Base-by-base conservation (phyloP, 2,888 invertebrate genomes). In the Meiosimyza platycephala region DNA sequence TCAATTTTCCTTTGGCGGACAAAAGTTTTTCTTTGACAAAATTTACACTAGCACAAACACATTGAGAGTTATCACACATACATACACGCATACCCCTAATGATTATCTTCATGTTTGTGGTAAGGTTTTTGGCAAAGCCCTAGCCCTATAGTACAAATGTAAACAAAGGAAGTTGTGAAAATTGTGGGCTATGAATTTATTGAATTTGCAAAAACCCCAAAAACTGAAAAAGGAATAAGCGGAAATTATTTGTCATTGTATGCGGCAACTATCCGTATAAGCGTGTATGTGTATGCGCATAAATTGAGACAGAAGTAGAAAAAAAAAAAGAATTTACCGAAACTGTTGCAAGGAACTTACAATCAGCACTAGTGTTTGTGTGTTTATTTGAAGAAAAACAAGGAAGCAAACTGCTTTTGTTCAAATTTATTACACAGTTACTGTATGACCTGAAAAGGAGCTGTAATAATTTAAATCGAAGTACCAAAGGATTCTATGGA, bases 231-330 rank as follows among this genome's bases (percentile, higher is more conserved):
- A 51, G 22, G 48, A 16, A 18, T 16, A 52, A 63, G 40, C 70
- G 70, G 70, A 70, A 63, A 52, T 63, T 52, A 70, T 70, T 70
- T 63, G 70, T 63, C 70, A 63, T 63, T 63, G 63, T 62, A 22
- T 63, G 70, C 28, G 33, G 70, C 63, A 47, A 33, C 62, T 22
- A 70, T 60, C 50, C 47, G 12, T 47, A 16, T 67, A 57, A 15
- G 28, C n/a, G 48, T 67, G 18, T 51, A 55, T 54, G 33, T 67
- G 55, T n/a, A 50, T 7, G 47, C 12, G 48, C 57, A 67, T 69
- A 52, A 59, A 60, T 67, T 57, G 67, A 55, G 33, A 48, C 40
- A 40, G 9, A 40, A 40, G 4, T 40, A 40, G 40, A 40, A 40
- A 40, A 40, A 40, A 52, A 62, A n/a, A 70, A 40, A 54, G 62